Evolutionary conservation across 2,888 invertebrate genomes (phyloP), one percentile per base, ranked within the genome.

Genomic region (Tanytarsus gracilentus): DNA sequence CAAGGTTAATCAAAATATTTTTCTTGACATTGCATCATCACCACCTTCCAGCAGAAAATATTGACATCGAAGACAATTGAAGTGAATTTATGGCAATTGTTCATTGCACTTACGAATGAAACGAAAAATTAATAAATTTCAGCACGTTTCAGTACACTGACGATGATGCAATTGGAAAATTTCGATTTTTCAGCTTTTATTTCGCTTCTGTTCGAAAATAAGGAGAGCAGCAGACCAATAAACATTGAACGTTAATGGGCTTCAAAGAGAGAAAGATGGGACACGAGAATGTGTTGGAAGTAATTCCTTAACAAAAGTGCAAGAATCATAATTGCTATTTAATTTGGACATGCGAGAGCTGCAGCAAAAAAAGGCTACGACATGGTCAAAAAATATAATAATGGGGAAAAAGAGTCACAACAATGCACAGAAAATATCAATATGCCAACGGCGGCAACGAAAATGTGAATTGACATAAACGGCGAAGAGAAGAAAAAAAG

Each of bases 71-170:
- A n/a, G n/a, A 14, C 16, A 11, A 11, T 21, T n/a, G 55, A 55
- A 36, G 29, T 26, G n/a, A 39, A 56, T 56, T 56, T 56, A 56
- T 56, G 26, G 44, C 44, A 16, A 18, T 21, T 16, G 21, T 40
- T 16, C 21, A 40, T n/a, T n/a, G 14, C 7, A 50, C 11, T 27
- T 16, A 14, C 16, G 16, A 50, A 50, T 27, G 11, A 25, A 25
- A 39, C 21, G n/a, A n/a, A n/a, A 44, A 56, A 56, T 56, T 56
- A 56, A 44, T 56, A 56, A 56, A 40, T 39, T 56, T 56, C 56
- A 56, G 39, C 56, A 56, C 56, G 56, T 55, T 55, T 55, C 40
- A 33, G 33, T 53, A 36, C 16, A 55, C 36, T n/a, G 16, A 39
- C 21, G 21, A 44, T 18, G 21, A 44, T 11, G 11, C 18, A 55